These are phyloP conservation scores for Cephalopterus ornatus DNA, from an alignment of 2,113 vertebrate species.

Conservation along the genomic window DNA sequence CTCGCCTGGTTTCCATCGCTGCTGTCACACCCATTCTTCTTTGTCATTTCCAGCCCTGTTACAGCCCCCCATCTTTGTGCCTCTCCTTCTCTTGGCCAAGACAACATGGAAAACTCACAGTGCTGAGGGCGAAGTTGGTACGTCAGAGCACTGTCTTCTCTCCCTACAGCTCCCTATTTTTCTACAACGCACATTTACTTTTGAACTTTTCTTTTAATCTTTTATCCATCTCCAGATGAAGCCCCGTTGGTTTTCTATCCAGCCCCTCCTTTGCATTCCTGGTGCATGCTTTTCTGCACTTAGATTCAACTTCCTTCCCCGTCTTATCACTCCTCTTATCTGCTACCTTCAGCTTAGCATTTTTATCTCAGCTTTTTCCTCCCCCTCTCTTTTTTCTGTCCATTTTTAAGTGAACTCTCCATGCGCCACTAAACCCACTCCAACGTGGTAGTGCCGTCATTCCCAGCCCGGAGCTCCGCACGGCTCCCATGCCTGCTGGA, in stretches of 20 bases:
- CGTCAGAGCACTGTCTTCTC: not conserved
- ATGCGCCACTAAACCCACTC: constrained; percentile 53
- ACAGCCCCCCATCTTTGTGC: not conserved
- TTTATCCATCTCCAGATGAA: constrained; percentile 9
- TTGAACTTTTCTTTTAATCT: constrained; percentile 26
- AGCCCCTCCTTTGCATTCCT: not conserved
- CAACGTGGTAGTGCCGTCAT: constrained; percentile 57
- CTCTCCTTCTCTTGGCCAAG: not conserved
- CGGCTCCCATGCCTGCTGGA: constrained; percentile 55
- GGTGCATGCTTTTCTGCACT: not conserved
- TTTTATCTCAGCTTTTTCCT: not conserved
- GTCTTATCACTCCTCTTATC: not conserved
- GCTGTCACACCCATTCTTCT: constrained; percentile 4
- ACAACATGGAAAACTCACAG: not conserved
- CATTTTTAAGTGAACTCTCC: constrained; percentile 64
- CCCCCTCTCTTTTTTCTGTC: constrained; percentile 3
- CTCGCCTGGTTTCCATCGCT: not conserved
- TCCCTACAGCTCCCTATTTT: not conserved
- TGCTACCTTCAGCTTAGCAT: not conserved
- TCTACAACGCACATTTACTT: not conserved
- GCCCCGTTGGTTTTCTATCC: not conserved
- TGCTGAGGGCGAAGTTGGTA: not conserved
- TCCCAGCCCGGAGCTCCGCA: constrained; percentile 42
- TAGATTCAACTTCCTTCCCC: not conserved
- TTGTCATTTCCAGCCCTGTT: not conserved